Conservation (phyloP, 2,888 invertebrate species). For the Drosophila nigritarsus region DNA sequence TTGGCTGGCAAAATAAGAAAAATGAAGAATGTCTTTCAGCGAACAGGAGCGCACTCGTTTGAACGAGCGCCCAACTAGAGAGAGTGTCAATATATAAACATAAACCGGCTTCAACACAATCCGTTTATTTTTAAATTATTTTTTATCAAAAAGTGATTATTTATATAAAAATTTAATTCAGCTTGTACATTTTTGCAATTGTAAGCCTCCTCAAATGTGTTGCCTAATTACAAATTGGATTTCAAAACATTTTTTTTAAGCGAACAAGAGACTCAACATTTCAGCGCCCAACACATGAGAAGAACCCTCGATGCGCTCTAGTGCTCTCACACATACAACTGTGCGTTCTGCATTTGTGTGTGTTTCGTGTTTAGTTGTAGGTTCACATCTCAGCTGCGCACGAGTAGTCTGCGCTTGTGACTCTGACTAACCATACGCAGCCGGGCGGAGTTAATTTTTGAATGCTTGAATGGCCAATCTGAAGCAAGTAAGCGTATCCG, state of each 20-base stretch:
- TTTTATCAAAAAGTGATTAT: not conserved
- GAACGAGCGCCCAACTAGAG: conserved; percentile 3
- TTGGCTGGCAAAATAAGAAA: conserved; percentile 67
- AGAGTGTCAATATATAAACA: no score
- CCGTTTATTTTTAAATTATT: not conserved
- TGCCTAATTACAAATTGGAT: not conserved
- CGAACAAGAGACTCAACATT: not conserved
- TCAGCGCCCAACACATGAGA: not conserved
- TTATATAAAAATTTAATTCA: not conserved
- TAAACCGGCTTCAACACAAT: not conserved
- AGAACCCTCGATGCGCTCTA: conserved; percentile 26
- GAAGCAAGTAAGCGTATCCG: conserved; percentile 85
- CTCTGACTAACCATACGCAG: conserved; percentile 81
- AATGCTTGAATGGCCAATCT: conserved; percentile 85
- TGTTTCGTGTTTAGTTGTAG: conserved; percentile 46
- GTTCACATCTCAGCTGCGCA: conserved; percentile 71
- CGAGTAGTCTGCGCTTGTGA: conserved; percentile 73
- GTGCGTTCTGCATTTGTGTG: conserved; percentile 3
- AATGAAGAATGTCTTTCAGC: conserved; percentile 71
- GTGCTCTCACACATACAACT: conserved; percentile 15
- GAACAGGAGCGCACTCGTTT: conserved; percentile 51
- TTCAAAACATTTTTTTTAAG: not conserved
- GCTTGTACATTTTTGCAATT: not conserved
- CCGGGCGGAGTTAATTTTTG: conserved; percentile 85
- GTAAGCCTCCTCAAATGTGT: not conserved